Conservation (phyloP, 2,113 vertebrate genomes). For the Tragelaphus strepsiceros region DNA sequence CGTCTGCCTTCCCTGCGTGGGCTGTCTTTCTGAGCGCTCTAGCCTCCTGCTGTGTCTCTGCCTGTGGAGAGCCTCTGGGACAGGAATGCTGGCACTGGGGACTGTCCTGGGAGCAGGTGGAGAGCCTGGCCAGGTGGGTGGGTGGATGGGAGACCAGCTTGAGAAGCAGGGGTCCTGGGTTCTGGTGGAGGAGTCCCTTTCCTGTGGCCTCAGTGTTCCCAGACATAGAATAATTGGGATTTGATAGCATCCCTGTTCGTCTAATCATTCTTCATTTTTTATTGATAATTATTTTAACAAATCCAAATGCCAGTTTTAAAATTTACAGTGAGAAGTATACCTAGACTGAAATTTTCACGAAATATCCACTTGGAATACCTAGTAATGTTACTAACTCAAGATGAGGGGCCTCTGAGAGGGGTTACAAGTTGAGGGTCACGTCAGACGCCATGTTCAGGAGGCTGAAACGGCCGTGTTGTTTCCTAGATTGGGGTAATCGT, state of each 20-base stretch:
- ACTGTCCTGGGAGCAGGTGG: background rate
- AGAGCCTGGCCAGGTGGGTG: background rate
- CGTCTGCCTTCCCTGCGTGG: background rate
- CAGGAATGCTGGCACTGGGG: background rate
- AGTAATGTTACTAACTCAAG: background rate
- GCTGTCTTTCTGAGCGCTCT: background rate
- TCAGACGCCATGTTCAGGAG: background rate
- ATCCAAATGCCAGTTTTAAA: background rate
- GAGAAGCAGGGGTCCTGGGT: background rate
- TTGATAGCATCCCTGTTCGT: background rate
- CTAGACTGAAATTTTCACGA: background rate
- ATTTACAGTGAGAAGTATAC: background rate
- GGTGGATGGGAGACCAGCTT: too few relatives aligned
- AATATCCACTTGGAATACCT: background rate
- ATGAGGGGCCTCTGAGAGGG: background rate
- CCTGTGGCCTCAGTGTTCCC: background rate
- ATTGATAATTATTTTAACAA: background rate
- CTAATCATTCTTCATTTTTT: background rate
- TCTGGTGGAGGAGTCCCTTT: background rate
- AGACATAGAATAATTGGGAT: background rate
- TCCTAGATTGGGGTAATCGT: background rate
- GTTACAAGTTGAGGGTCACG: background rate
- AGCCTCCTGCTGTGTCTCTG: background rate
- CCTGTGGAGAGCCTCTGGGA: background rate
- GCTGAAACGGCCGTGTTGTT: background rate